Base-by-base conservation (phyloP, 2,113 vertebrate species). In the Hipposideros armiger region DNA sequence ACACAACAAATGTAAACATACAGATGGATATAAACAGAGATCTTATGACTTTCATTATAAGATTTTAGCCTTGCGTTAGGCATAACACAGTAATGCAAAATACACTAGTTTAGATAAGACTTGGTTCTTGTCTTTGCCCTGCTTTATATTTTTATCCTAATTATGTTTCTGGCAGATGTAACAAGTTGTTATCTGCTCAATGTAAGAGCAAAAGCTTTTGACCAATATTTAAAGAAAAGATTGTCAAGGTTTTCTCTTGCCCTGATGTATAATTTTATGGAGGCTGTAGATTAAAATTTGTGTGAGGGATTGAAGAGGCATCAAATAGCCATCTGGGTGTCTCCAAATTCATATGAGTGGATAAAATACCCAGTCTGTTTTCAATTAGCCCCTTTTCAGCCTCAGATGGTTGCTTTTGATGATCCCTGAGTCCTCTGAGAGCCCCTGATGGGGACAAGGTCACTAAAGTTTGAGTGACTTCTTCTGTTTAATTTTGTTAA, bases 61-160 rank as follows among this genome's bases (percentile, higher is more conserved):
- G 36, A 77, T 42, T 90, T 60, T 78, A 62, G 26, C 26, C 24
- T 50, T n/a, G 54, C 5, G 9, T 80, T 19, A 86, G 32, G 70
- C 32, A 60, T 84, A 40, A 32, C 15, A 69, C 2, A 32, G 52
- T 10, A 58, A 28, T 52, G 52, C 19, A 78, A 16, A 90, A 77
- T 85, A 50, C 20, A 36, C n/a, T 85, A 20, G 72, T 90, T 60
- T 78, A 45, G 50, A 22, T 50, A 42, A 69, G 78, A 76, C 8
- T 52, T 85, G 64, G 54, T 73, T 86, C 54, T 47, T 64, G 7
- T 91, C 64, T 86, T 86, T 78, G 66, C 8, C 62, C 40, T 26
- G 42, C 45, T 95, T 86, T 86, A 54, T 91, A 40, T 78, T 95
- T 54, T 91, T 86, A 91, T 80, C 66, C 62, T 86, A 80, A 86